phyloP scores from a whole-genome alignment of 2,797 vertebrate genomes.

The Xiphophorus birchmanni region DNA sequence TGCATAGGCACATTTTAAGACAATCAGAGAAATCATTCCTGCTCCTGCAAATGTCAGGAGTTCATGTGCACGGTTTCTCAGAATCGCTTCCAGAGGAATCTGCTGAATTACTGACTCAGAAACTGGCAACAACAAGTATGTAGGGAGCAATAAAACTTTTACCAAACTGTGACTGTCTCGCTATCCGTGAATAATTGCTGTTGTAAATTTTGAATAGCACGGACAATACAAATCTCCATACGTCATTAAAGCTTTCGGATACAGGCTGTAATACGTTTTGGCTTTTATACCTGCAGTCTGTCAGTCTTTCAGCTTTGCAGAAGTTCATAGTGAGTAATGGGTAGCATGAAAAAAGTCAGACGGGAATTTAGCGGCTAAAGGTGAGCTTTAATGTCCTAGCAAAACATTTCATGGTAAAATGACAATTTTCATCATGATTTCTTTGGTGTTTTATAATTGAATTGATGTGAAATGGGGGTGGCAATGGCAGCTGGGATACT shows the following conservation, averaged over 20 bases:
- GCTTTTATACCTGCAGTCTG: slow-evolving; percentile 48
- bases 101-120: slow-evolving; percentile 71
- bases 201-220: slow-evolving; percentile 77
- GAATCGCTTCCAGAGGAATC: slow-evolving; percentile 76
- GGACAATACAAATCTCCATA: slow-evolving; percentile 76
- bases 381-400: neutral
- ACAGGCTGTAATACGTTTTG: slow-evolving; percentile 78
- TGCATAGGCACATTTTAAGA: slow-evolving; percentile 5
- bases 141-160: slow-evolving; percentile 69
- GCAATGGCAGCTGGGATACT: neutral
- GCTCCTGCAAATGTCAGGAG: slow-evolving; percentile 18
- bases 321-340: slow-evolving; percentile 43
- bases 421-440: neutral
- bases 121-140: slow-evolving; percentile 66
- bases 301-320: slow-evolving; percentile 39
- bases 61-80: slow-evolving; percentile 61
- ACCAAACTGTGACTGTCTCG: slow-evolving; percentile 63
- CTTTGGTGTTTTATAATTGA: slow-evolving; percentile 11
- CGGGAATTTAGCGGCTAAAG: neutral
- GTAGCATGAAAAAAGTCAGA: slow-evolving; percentile 19
- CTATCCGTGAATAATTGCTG: slow-evolving; percentile 74
- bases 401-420: slow-evolving; percentile 3
- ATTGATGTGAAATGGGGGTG: neutral
- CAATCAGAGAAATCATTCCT: slow-evolving; percentile 12
- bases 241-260: slow-evolving; percentile 81